A percentile compares a stretch with the other conserved stretches of the same genome.
phyloP scores from a whole-genome alignment of 2,888 invertebrate species.

The Eupithecia pulchellata region DNA sequence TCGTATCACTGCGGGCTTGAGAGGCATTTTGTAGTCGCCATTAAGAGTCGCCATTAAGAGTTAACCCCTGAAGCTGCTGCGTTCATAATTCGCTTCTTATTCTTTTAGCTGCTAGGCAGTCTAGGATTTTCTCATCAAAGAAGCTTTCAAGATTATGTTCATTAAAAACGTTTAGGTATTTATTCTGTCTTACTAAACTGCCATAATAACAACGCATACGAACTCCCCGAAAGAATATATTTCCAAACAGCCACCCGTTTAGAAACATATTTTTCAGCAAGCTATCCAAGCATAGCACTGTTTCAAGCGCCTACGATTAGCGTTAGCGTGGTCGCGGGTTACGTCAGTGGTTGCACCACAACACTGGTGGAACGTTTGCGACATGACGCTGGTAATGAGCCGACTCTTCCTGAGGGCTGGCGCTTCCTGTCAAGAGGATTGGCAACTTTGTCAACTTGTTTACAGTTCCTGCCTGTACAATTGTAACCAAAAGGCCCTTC shows the following conservation, averaged over 20 bases:
- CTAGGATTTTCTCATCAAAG: no score
- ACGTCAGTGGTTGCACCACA: slow-evolving; percentile 11
- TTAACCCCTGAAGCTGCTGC: no score
- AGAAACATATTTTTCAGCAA: not conserved
- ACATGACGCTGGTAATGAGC: slow-evolving; percentile 12
- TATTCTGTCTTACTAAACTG: not conserved
- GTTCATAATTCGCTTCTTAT: no score
- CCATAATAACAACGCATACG: not conserved
- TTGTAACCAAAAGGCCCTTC: no score
- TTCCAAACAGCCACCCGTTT: no score
- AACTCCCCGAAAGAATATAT: not conserved
- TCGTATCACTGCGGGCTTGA: no score
- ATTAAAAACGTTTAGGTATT: no score
- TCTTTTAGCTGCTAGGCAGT: no score
- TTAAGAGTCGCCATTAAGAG: no score
- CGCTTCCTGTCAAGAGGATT: slow-evolving; percentile 11
- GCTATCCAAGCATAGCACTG: not conserved
- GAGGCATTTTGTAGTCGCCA: no score
- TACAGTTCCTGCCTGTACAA: not conserved
- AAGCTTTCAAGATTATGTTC: no score
- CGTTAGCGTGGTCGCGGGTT: slow-evolving; percentile 3
- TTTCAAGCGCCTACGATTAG: slow-evolving; percentile 5
- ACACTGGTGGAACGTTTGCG: slow-evolving; percentile 4
- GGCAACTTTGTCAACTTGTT: slow-evolving; percentile 38
- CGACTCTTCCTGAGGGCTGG: slow-evolving; percentile 10